Evolutionary conservation across 1,140 invertebrate species (phyloP).

Genomic region (Camponotus floridanus): DNA sequence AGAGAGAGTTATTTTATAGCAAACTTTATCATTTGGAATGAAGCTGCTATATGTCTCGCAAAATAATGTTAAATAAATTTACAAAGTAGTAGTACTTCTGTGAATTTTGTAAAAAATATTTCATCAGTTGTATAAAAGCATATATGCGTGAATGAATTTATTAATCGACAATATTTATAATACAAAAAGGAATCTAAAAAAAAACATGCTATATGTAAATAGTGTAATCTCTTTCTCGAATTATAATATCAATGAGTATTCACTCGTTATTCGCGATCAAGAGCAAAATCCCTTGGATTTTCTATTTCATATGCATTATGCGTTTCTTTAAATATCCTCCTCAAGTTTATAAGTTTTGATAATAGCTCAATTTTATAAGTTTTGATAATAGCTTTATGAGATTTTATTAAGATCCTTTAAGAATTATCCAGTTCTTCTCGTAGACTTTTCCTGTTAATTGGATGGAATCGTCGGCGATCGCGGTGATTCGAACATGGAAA

Average conservation of each 20-base stretch:
- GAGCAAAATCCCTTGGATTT: background rate
- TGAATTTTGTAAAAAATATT: background rate
- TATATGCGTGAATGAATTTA: background rate
- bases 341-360: background rate
- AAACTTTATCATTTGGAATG: background rate
- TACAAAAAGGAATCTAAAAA: slow-evolving; percentile 14
- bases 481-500: slow-evolving; percentile 71
- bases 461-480: slow-evolving; percentile 47
- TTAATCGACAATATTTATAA: background rate
- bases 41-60: background rate
- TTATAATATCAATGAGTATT: background rate
- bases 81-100: background rate
- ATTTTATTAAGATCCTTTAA: background rate
- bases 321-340: background rate
- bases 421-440: slow-evolving; percentile 1
- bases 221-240: background rate
- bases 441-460: slow-evolving; percentile 42
- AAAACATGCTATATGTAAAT: slow-evolving; percentile 11
- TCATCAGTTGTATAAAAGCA: background rate
- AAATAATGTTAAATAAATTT: background rate
- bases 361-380: background rate
- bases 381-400: background rate
- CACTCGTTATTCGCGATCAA: background rate
- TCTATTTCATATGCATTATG: background rate
- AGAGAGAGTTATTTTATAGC: no score